Evolutionary conservation across 2,888 invertebrate genomes (phyloP), one percentile per base, ranked within the genome.

Genomic region (Quadriops clusia): DNA sequence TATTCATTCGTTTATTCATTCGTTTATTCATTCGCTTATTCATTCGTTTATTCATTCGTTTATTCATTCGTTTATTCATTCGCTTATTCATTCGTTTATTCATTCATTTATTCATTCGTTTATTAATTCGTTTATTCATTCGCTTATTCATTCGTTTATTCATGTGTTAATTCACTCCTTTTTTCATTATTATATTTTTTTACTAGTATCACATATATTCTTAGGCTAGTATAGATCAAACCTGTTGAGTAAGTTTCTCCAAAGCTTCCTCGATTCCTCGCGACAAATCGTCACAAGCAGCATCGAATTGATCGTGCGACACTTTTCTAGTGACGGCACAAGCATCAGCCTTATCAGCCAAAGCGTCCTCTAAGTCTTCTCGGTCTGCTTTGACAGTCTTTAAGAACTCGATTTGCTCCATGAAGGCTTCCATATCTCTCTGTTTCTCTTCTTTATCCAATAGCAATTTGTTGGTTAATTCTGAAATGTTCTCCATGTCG

Each of bases 261-360:
- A 77, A 56, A 0, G 75, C 69, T 31, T 77, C 74, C 37, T 79
- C 72, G 13, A 82, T 57, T 8, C 70, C 70, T 28, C 64, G 68
- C 1, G 75, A 66, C 1, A 80, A 61, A 38, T 77, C 77, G 32
- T 77, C 74, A 39, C 74, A 77, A 6, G 73, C 74, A 28, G 71
- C 65, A 43, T 79, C 76, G 51, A 83, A 75, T 48, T 77, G 73
- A 36, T 78, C 77, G 37, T 74, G 67, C 0, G 81, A 81, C 5
- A 82, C 81, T 50, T 83, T 83, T 21, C 74, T 65, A 31, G 79
- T 74, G 33, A 83, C 59, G 50, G 70, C 64, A 2, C 70, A 68
- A 28, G 74, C 63, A 50, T 83, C 81, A 1, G 80, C 82, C 55
- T 83, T 83, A 32, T 79, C 77, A 1, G 80, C 77, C 43, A 83